Evolutionary conservation across 1,140 invertebrate genomes (phyloP).

Genomic region (Subanguina moxae): DNA sequence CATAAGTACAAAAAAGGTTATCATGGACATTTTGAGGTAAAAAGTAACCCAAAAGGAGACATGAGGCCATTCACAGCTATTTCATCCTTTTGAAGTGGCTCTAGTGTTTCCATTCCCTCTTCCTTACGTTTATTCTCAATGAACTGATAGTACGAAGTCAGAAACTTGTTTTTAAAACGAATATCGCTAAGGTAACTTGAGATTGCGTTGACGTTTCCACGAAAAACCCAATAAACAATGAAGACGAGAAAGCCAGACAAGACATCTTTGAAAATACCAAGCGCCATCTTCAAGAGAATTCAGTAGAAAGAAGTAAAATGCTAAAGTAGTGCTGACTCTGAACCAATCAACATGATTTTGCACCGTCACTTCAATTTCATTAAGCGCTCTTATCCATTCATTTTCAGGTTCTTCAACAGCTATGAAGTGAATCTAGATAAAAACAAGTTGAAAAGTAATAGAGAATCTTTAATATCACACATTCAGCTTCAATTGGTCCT

Average conservation of each 20-base stretch:
- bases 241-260: constrained; percentile 33
- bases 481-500: constrained; percentile 31
- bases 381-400: constrained; percentile 21
- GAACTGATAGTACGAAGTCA: neutral
- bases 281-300: neutral
- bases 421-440: constrained; percentile 34
- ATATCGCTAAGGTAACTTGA: neutral
- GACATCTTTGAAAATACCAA: constrained; percentile 13
- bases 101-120: neutral
- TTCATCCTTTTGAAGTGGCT: neutral
- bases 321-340: neutral
- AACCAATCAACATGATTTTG: constrained; percentile 19
- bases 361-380: constrained; percentile 35
- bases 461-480: constrained; percentile 19
- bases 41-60: too few species aligned
- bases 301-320: neutral
- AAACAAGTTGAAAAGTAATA: neutral
- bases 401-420: constrained; percentile 31
- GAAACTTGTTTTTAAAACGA: neutral
- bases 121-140: neutral
- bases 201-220: neutral
- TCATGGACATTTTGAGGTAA: neutral
- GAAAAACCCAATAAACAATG: constrained; percentile 10
- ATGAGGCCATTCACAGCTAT: too few species aligned
- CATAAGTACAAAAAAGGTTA: neutral